These are phyloP conservation scores for Echiichthys vipera DNA, from an alignment of 2,797 vertebrate species.

Conservation along the genomic window DNA sequence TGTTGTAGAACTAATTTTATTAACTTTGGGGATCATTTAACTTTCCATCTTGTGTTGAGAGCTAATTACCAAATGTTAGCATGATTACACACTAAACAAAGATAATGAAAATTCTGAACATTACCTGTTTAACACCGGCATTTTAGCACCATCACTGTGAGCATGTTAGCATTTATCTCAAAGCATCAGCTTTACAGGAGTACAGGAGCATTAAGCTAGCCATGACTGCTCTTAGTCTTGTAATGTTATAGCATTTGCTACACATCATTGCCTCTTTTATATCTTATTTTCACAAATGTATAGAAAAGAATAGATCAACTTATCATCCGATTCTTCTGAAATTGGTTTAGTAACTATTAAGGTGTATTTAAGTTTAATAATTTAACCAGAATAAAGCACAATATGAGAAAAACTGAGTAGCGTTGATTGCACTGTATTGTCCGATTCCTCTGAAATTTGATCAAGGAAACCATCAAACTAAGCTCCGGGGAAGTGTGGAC, in stretches of 20 bases:
- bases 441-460: slow-evolving; percentile 8
- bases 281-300: no score
- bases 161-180: background rate
- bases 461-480: slow-evolving; percentile 4
- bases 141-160: background rate
- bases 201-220: no score
- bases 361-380: background rate
- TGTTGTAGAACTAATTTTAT: background rate
- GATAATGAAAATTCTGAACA: background rate
- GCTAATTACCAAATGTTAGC: background rate
- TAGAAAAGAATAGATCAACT: background rate
- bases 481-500: slow-evolving; percentile 11
- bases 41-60: background rate
- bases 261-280: no score
- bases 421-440: background rate
- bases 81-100: background rate
- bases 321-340: background rate
- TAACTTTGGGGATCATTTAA: background rate
- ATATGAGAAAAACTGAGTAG: background rate
- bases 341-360: background rate
- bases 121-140: background rate
- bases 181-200: no score
- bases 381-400: background rate
- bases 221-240: no score
- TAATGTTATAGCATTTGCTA: no score